These are phyloP conservation scores for Eubucco bourcierii DNA, from an alignment of 2,113 vertebrate genomes.

Conservation along the genomic window DNA sequence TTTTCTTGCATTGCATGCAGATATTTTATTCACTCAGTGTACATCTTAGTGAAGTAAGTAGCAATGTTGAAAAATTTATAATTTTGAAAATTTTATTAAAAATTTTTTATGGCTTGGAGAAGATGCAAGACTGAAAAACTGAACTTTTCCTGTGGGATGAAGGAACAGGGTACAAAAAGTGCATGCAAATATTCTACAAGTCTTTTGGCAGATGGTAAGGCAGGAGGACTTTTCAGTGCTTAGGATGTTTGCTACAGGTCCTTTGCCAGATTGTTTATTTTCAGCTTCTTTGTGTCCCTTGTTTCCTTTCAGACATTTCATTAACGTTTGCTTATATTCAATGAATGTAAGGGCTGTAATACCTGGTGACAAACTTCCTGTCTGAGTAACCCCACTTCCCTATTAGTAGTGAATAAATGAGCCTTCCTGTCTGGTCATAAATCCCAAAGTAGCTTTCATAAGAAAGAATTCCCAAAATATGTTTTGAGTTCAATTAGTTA, in stretches of 20 bases:
- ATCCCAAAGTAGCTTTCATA: background rate
- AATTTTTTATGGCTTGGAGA: background rate
- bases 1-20: background rate
- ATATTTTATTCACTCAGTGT: background rate
- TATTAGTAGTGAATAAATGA: conserved; percentile 9
- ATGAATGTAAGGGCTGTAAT: background rate
- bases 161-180: background rate
- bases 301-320: background rate
- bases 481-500: background rate
- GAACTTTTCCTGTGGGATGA: background rate
- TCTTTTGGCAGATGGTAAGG: background rate
- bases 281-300: background rate
- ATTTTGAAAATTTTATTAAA: no score
- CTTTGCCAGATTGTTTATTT: background rate
- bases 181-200: background rate
- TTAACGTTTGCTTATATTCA: background rate
- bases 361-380: background rate
- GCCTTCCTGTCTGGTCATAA: background rate
- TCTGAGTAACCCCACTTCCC: conserved; percentile 31
- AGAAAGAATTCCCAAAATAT: background rate
- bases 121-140: background rate
- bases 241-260: background rate
- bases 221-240: background rate
- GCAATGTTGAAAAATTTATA: background rate
- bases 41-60: background rate